A percentile compares a stretch with the other conserved stretches of the same genome.
These are phyloP conservation scores for Plectrocnemia conspersa DNA, from an alignment of 1,140 invertebrate genomes.

Conservation along the genomic window DNA sequence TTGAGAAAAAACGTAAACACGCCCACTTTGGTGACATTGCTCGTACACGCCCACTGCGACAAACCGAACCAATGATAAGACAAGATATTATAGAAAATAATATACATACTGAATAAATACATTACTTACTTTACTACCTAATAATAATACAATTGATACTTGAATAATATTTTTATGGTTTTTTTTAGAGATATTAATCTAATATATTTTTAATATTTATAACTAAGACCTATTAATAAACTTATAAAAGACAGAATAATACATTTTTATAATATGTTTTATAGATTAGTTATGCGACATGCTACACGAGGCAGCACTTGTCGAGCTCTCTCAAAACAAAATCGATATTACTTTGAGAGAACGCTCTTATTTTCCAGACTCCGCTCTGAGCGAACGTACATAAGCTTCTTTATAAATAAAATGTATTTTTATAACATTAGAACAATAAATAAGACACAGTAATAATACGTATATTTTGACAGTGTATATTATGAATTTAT, in stretches of 20 bases:
- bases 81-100: not conserved
- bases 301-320: slow-evolving; percentile 14
- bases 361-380: too few relatives aligned
- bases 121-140: too few relatives aligned
- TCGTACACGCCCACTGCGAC: slow-evolving; percentile 28
- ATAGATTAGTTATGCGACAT: slow-evolving; percentile 1
- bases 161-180: too few relatives aligned
- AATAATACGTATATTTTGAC: too few relatives aligned
- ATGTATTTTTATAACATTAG: too few relatives aligned
- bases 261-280: not conserved
- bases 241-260: not conserved
- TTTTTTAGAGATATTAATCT: too few relatives aligned
- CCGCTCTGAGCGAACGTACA: too few relatives aligned
- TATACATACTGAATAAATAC: not conserved
- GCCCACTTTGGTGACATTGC: slow-evolving; percentile 29
- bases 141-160: not conserved
- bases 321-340: slow-evolving; percentile 8
- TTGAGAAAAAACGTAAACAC: slow-evolving; percentile 8
- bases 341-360: slow-evolving; percentile 22
- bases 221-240: too few relatives aligned
- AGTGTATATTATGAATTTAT: too few relatives aligned
- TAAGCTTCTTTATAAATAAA: too few relatives aligned
- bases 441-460: too few relatives aligned
- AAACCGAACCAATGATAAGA: slow-evolving; percentile 18
- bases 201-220: too few relatives aligned